Base-by-base conservation (phyloP, 2,888 invertebrate genomes). In the Pterobdella sp. region DNA sequence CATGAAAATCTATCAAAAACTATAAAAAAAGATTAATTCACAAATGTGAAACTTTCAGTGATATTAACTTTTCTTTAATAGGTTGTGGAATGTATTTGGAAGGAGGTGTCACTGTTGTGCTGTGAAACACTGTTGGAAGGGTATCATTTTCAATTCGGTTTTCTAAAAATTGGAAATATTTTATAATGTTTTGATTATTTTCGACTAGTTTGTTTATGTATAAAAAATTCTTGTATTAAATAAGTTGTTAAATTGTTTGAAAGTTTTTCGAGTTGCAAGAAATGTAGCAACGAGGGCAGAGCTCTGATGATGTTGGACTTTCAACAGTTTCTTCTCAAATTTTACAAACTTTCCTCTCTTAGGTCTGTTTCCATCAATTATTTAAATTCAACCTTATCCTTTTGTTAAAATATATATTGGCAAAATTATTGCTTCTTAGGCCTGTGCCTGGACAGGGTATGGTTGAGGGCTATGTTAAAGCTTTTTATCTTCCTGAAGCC, bases 231-330 rank as follows among this genome's bases (percentile, higher is more conserved):
- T 7, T 42, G 42, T 42, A 18, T 42, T 42, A 18, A 7, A 7
- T 42, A 7, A 42, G 18, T 42, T 7, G 10, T 18, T 42, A 18
- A 18, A 42, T 42, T 42, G 42, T 42, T 68, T 56, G 71, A 2
- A 67, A 81, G 81, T 14, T 82, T 80, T 76, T 78, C 82, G 35
- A 79, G 78, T 80, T 91, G 92, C 0, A 92, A 91, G 76, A 94
- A 93, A 82, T 98, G 98, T 84, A 91, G 94, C 0, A 93, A 94
- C 78, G 96, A 94, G 34, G 98, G 98, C 0, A 86, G 98, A 56
- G 97, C 94, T 0, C 84, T 98, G 14, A 98, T 98, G 97, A 96
- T 96, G 81, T 86, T 98, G 32, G 98, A 98, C 86, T 96, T 94
- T 81, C 92, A 94, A 7, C 96, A 97, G 82, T 89, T 96, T 76